Conservation (phyloP, 2,888 invertebrate species). For the Scaptomyza polygonia region DNA sequence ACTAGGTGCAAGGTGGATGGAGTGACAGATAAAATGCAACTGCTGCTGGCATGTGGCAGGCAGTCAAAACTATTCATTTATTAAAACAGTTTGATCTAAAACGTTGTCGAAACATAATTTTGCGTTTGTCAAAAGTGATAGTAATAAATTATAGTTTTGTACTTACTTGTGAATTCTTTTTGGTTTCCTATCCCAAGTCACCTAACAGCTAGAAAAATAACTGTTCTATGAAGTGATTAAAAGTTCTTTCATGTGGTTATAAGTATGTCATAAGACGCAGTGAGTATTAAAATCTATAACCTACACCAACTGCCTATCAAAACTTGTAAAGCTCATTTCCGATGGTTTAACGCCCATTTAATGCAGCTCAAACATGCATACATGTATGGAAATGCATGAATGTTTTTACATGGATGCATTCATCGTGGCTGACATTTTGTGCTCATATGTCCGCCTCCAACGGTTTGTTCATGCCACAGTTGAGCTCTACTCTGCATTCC, state of each 20-base stretch:
- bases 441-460: slow-evolving; percentile 47
- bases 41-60: neutral
- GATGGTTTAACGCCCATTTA: no score
- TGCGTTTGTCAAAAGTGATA: neutral
- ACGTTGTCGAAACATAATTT: neutral
- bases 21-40: slow-evolving; percentile 36
- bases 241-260: no score
- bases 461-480: slow-evolving; percentile 27
- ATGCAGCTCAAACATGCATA: slow-evolving; percentile 16
- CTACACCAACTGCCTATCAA: no score
- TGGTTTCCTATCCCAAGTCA: no score
- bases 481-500: slow-evolving; percentile 13
- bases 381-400: neutral
- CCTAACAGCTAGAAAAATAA: no score
- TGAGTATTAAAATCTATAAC: no score
- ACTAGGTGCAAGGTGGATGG: slow-evolving; percentile 3
- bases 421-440: slow-evolving; percentile 56
- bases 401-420: slow-evolving; percentile 21
- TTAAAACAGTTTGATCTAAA: neutral
- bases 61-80: neutral
- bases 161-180: no score
- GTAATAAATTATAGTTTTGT: no score
- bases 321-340: no score
- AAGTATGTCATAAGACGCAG: no score
- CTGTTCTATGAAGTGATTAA: no score